Conservation (phyloP, 1,140 invertebrate genomes). For the Solen grandis region DNA sequence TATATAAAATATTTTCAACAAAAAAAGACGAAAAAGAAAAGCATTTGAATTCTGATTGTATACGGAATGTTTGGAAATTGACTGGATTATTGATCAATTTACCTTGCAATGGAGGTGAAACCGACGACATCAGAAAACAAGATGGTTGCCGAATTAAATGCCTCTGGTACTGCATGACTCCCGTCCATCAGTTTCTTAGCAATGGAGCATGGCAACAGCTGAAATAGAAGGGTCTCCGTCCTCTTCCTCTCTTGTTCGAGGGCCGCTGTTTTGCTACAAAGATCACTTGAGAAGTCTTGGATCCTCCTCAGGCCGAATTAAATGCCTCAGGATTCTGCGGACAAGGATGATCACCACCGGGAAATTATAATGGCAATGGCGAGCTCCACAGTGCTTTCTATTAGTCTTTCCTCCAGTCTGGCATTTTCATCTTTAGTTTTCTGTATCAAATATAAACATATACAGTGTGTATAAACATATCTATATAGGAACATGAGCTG, state of each 20-base stretch:
- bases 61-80: no score
- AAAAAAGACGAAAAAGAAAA: no score
- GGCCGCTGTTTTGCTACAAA: slow-evolving; percentile 22
- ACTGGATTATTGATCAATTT: no score
- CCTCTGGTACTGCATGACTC: slow-evolving; percentile 26
- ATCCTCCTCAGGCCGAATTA: no score
- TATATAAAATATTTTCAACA: no score
- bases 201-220: slow-evolving; percentile 38
- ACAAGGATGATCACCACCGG: slow-evolving; percentile 16
- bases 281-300: slow-evolving; percentile 29
- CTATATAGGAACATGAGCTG: no score
- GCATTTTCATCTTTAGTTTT: slow-evolving; percentile 2
- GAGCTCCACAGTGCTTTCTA: slow-evolving; percentile 10
- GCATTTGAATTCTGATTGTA: no score
- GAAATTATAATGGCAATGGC: slow-evolving; percentile 14
- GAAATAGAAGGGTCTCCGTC: slow-evolving; percentile 41
- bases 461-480: no score
- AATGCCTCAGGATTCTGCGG: slow-evolving; percentile 33
- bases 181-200: slow-evolving; percentile 34
- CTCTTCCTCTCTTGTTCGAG: slow-evolving; percentile 45
- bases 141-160: slow-evolving; percentile 39
- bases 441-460: no score
- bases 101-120: slow-evolving; percentile 86
- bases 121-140: slow-evolving; percentile 91
- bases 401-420: neutral